These are phyloP conservation scores for Coreius guichenoti DNA, from an alignment of 2,797 vertebrate genomes.

Conservation along the genomic window DNA sequence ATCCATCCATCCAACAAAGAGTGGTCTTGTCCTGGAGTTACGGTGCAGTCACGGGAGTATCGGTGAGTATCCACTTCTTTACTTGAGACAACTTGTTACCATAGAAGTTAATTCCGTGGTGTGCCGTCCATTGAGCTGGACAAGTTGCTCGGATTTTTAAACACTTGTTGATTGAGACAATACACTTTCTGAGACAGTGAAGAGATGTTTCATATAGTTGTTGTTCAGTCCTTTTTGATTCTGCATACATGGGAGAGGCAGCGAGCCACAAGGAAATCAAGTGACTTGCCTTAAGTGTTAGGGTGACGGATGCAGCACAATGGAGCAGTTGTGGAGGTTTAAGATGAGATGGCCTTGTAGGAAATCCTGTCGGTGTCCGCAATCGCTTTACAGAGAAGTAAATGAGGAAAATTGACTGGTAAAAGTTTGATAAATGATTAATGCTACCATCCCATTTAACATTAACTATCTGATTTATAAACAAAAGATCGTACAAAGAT, in stretches of 20 bases:
- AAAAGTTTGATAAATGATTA: neutral
- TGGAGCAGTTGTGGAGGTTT: constrained; percentile 71
- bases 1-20: constrained; percentile 53
- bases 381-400: neutral
- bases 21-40: constrained; percentile 53
- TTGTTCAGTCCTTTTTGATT: constrained; percentile 41
- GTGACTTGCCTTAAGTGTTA: constrained; percentile 74
- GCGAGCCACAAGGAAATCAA: constrained; percentile 81
- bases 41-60: constrained; percentile 55
- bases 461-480: neutral
- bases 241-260: constrained; percentile 61
- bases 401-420: neutral
- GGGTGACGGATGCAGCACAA: constrained; percentile 69
- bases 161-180: constrained; percentile 3
- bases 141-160: neutral
- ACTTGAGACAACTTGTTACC: neutral
- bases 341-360: constrained; percentile 56
- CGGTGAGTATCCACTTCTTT: constrained; percentile 52
- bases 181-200: constrained; percentile 1
- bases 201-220: constrained; percentile 27
- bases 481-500: neutral
- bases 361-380: constrained; percentile 42
- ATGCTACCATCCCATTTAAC: neutral
- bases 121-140: neutral
- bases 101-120: constrained; percentile 10